phyloP scores from a whole-genome alignment of 2,888 invertebrate genomes.

The Mimumesa dahlbomi region DNA sequence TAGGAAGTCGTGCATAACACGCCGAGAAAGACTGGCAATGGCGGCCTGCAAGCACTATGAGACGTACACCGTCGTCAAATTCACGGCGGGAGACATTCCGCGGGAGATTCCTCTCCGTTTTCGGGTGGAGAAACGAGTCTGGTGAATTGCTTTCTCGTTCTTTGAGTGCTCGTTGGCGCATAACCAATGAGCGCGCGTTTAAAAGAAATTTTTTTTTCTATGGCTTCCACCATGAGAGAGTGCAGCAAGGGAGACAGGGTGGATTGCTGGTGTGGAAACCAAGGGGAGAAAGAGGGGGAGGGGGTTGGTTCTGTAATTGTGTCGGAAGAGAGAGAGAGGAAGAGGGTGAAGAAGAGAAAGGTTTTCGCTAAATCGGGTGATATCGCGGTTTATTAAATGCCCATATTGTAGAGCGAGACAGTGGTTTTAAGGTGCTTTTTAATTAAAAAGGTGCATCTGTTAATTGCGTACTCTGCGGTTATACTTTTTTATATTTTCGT shows the following conservation, averaged over 20 bases:
- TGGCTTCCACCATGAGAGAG: background rate
- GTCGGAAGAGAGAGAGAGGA: constrained; percentile 1
- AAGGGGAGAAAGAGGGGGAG: background rate
- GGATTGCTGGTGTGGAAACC: constrained; percentile 10
- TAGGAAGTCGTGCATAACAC: constrained; percentile 1
- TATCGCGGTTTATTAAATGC: constrained; percentile 40
- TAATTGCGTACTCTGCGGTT: constrained; percentile 27
- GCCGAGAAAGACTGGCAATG: constrained; percentile 4
- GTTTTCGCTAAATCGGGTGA: constrained; percentile 31
- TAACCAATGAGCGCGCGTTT: constrained; percentile 52
- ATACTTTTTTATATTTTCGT: background rate
- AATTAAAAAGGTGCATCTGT: constrained; percentile 30
- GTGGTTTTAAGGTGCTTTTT: constrained; percentile 18
- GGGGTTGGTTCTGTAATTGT: constrained; percentile 33
- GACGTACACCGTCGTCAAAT: constrained; percentile 34
- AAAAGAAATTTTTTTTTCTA: constrained; percentile 48
- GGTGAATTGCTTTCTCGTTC: constrained; percentile 49
- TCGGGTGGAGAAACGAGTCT: constrained; percentile 36
- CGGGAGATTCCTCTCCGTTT: constrained; percentile 3
- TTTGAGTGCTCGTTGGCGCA: constrained; percentile 53
- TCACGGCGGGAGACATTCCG: constrained; percentile 38
- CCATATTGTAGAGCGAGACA: constrained; percentile 13
- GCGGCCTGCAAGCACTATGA: constrained; percentile 24
- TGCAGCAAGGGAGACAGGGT: constrained; percentile 2
- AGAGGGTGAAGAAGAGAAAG: constrained; percentile 3